phyloP scores from a whole-genome alignment of 2,797 vertebrate species.

The Ibycter americanus region DNA sequence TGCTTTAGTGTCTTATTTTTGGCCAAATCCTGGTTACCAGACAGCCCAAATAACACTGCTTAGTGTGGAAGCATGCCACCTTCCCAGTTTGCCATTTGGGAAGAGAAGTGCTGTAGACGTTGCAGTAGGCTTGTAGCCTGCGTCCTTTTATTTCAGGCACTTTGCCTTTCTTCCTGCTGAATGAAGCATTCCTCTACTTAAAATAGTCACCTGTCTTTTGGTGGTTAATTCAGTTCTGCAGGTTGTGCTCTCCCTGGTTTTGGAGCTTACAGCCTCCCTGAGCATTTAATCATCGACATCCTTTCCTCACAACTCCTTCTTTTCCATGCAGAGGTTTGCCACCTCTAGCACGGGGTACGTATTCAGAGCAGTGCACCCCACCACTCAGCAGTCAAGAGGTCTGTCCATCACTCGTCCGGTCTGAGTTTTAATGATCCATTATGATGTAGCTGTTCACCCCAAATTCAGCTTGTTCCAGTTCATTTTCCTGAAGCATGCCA shows the following conservation, averaged over 20 bases:
- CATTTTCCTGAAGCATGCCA: not conserved
- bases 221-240: not conserved
- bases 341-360: rapidly evolving
- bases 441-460: not conserved
- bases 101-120: not conserved
- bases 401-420: not conserved
- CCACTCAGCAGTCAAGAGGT: not conserved
- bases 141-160: not conserved
- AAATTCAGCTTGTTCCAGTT: not conserved
- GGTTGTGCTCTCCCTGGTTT: not conserved
- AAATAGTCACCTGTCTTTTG: not conserved
- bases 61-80: not conserved
- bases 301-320: not conserved
- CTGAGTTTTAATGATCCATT: rapidly evolving
- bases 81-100: not conserved
- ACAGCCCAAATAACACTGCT: not conserved
- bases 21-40: not conserved
- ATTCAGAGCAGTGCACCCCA: not conserved
- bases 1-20: not conserved
- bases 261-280: not conserved
- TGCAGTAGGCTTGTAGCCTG: not conserved
- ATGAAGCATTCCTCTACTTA: not conserved
- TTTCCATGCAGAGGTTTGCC: not conserved
- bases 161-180: not conserved
- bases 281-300: not conserved